Base-by-base conservation (phyloP, 2,888 invertebrate genomes). In the Tridacna crocea region DNA sequence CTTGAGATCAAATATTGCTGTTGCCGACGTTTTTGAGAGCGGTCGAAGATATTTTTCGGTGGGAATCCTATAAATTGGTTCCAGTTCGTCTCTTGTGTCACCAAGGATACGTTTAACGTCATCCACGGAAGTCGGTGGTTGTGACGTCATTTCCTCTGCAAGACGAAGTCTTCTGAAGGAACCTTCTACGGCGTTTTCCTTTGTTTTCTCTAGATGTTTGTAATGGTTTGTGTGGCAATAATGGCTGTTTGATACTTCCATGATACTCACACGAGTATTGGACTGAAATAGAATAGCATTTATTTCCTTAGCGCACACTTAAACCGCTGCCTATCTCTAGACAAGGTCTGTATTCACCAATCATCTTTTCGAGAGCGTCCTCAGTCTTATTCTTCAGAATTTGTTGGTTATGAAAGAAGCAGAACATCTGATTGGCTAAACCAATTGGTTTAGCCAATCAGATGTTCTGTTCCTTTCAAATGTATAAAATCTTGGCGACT, bases 1-100 rank as follows among this genome's bases (percentile, higher is more conserved):
- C 55, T n/a, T 76, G 6, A 81, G 48, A 51, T 77, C 77, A 74
- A 81, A 81, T 19, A 81, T n/a, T 8, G 77, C 81, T 0, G 81
- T 81, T 22, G 81, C 81, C 19, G 70, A 66, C 22, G 81, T 81
- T 70, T 77, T 75, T 3, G 61, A 60, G 26, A 61, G 4, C 36
- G 61, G 72, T 36, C 27, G 27, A 11, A 47, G 26, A 22, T 74
- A 63, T 22, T 47, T 3, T 13, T 55, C 51, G 6, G 61, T 19
- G 8, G 77, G 81, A 13, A 63, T 27, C 47, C 68, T 68, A 60
- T 77, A 81, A 60, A 81, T 70, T 11, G 77, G 81, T 26, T 74
- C 77, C 19, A 51, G 24, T 0, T 68, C 68, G 11, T 77, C 77
- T 15, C 27, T 27, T 13, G 77, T 75, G 47, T 81, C 81, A 19